Percentiles rank a stretch among this genome's conserved stretches.
phyloP scores from a whole-genome alignment of 2,113 vertebrate genomes.

The Siniperca chuatsi region DNA sequence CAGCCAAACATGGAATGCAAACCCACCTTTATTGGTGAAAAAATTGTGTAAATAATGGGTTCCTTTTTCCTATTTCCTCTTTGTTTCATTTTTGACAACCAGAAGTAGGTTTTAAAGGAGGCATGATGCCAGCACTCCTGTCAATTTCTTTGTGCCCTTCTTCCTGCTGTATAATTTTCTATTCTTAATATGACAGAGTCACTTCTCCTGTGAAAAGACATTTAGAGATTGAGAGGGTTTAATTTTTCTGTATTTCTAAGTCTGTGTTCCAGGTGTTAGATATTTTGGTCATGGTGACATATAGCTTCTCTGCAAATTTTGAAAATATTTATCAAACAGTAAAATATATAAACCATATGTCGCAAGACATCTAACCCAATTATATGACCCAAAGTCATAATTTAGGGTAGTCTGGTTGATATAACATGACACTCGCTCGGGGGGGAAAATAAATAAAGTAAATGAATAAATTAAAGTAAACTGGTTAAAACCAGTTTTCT shows the following conservation, averaged over 20 bases:
- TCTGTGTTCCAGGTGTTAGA: conserved; percentile 4
- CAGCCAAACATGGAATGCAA: conserved; percentile 27
- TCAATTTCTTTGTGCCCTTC: conserved; percentile 40
- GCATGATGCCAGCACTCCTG: conserved; percentile 36
- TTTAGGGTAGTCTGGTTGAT: conserved; percentile 23
- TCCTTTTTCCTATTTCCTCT: conserved; percentile 24
- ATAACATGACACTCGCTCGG: conserved; percentile 17
- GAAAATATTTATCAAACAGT: neutral
- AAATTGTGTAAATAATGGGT: conserved; percentile 26
- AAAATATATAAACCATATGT: conserved; percentile 18
- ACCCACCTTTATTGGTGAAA: conserved; percentile 6
- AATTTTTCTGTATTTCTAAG: conserved; percentile 23
- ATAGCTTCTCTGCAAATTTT: conserved; percentile 10
- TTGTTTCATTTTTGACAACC: conserved; percentile 45
- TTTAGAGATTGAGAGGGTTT: conserved; percentile 24
- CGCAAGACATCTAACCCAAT: conserved; percentile 23
- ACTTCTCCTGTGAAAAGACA: conserved; percentile 44
- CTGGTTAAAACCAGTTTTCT: conserved; percentile 28
- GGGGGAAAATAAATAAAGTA: neutral
- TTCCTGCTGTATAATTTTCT: conserved; percentile 45
- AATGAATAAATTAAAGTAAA: conserved; percentile 5
- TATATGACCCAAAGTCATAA: conserved; percentile 27
- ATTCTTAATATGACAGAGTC: conserved; percentile 41
- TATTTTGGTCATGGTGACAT: conserved; percentile 14
- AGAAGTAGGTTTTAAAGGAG: conserved; percentile 27